Evolutionary conservation across 1,140 invertebrate species (phyloP), one percentile per base, ranked within the genome.

Genomic region (Brachionus rubens): DNA sequence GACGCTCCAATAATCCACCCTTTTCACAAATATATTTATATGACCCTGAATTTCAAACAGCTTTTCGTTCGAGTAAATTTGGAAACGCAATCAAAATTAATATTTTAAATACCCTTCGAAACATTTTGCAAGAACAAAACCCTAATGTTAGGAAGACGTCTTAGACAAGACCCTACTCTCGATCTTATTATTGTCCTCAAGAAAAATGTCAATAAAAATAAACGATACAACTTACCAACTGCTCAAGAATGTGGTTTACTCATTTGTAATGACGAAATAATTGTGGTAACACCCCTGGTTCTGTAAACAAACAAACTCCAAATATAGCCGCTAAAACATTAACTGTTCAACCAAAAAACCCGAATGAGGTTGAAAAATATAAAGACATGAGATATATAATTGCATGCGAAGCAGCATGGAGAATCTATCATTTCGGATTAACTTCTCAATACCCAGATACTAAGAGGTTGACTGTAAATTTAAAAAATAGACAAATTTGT

Each of bases 231-330:
- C 75, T 78, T 79, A 50, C 82, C 82, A 41, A 65, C 78, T 41
- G 50, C 80, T 54, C 80, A 82, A 72, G 81, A 83, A 48, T 77
- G 81, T 36, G 82, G 81, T 26, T 78, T 82, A 72, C 76, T 83
- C 48, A 76, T 83, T 52, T 77, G 80, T 12, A 80, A 81, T 46
- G 77, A 80, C 76, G 79, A 80, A 16, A 9, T n/a, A n/a, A n/a
- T n/a, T n/a, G n/a, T n/a, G n/a, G n/a, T n/a, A n/a, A n/a, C n/a
- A n/a, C n/a, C n/a, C n/a, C n/a, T n/a, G n/a, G n/a, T n/a, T n/a
- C n/a, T n/a, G n/a, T n/a, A n/a, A n/a, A n/a, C n/a, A n/a, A n/a
- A n/a, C n/a, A n/a, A n/a, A n/a, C n/a, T n/a, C n/a, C n/a, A n/a
- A n/a, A n/a, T n/a, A n/a, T n/a, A n/a, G n/a, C n/a, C n/a, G n/a